These are phyloP conservation scores for Pseudorhiza aurosa DNA, from an alignment of 30 jellyfish, hydroid and myxozoan genomes.

Conservation along the genomic window DNA sequence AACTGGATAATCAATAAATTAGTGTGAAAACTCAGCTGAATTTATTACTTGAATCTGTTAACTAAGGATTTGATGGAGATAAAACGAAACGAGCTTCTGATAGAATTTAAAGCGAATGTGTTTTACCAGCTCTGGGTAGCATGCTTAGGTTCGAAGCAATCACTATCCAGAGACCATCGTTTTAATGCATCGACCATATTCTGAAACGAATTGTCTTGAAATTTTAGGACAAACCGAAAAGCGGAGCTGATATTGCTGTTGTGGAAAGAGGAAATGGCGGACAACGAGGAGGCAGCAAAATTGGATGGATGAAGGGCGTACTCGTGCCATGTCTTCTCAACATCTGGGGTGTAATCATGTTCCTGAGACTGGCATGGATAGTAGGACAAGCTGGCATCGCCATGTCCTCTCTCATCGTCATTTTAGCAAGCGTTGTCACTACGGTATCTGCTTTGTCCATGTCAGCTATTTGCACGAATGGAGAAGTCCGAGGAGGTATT, in stretches of 20 bases:
- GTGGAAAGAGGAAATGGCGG: conserved; percentile 22
- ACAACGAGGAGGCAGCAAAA: conserved; percentile 56
- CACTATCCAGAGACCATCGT: too few species aligned
- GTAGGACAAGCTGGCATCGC: conserved; percentile 92
- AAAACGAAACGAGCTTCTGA: too few species aligned
- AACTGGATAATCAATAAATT: too few species aligned
- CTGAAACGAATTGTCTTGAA: too few species aligned
- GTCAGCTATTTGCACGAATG: conserved; percentile 97
- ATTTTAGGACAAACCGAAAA: conserved; percentile 29
- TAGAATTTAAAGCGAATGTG: too few species aligned
- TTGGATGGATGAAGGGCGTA: conserved; percentile 97
- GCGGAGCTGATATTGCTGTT: background rate
- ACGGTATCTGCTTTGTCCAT: conserved; percentile 80
- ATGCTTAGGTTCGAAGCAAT: too few species aligned
- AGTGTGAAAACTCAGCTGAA: too few species aligned
- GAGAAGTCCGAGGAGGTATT: conserved; percentile 97
- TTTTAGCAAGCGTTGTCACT: conserved; percentile 79
- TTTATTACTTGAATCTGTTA: too few species aligned
- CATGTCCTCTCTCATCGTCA: conserved; percentile 60
- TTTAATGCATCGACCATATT: too few species aligned
- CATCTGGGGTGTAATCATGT: conserved; percentile 96
- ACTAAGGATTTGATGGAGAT: too few species aligned
- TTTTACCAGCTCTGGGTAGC: too few species aligned
- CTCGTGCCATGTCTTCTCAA: conserved; percentile 81
- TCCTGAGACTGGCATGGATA: conserved; percentile 84